These are phyloP conservation scores for Hylia prasina DNA, from an alignment of 2,113 vertebrate species.

Conservation along the genomic window DNA sequence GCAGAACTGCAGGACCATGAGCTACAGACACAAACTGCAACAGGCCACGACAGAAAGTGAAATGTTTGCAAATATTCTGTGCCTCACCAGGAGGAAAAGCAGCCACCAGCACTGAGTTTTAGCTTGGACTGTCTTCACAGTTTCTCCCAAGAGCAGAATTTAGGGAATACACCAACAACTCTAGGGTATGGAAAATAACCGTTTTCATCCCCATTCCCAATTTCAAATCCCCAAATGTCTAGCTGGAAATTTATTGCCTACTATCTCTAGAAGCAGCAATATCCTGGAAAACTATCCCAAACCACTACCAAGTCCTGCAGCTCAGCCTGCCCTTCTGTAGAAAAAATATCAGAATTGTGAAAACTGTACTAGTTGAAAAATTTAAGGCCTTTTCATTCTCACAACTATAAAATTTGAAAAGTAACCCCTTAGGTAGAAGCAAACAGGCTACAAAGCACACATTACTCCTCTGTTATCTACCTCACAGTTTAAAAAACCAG, in stretches of 20 bases:
- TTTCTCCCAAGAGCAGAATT: background rate
- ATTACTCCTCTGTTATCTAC: background rate
- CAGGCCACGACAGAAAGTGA: background rate
- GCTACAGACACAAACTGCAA: background rate
- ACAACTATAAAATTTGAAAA: conserved; percentile 4
- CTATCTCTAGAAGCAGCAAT: background rate
- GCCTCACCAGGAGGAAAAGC: background rate
- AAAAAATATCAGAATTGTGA: background rate
- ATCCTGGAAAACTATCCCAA: background rate
- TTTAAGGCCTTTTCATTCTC: conserved; percentile 38
- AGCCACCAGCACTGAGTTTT: background rate
- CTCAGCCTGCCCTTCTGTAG: background rate
- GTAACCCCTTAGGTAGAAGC: background rate
- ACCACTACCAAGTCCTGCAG: background rate
- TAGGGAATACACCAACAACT: background rate
- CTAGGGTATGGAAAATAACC: background rate
- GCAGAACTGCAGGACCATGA: background rate
- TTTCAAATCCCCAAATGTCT: background rate
- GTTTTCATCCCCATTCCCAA: background rate
- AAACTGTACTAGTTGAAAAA: background rate
- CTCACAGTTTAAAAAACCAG: background rate
- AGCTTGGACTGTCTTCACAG: background rate
- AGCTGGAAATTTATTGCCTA: background rate
- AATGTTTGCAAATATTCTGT: background rate
- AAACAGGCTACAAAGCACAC: background rate